These are phyloP conservation scores for Ceyx cyanopectus DNA, from an alignment of 2,113 vertebrate genomes.

Conservation along the genomic window DNA sequence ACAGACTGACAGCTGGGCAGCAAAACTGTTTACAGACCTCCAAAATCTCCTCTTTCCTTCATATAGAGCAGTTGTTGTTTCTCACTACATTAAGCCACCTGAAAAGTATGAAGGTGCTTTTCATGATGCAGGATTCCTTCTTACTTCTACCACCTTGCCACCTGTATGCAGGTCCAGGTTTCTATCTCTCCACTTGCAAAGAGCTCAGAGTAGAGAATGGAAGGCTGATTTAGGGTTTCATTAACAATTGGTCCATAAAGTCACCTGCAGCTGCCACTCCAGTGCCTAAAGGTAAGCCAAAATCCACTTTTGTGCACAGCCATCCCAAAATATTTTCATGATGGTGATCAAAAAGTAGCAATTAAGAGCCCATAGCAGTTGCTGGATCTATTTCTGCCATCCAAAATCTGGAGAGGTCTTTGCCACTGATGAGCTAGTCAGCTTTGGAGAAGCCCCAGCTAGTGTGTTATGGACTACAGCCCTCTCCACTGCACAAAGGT, in stretches of 20 bases:
- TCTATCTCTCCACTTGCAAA: background rate
- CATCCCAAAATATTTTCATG: background rate
- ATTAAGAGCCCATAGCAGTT: background rate
- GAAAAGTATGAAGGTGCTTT: background rate
- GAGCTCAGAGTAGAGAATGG: background rate
- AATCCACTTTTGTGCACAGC: background rate
- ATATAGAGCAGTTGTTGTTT: background rate
- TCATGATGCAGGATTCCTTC: background rate
- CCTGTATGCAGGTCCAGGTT: background rate
- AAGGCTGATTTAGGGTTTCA: background rate
- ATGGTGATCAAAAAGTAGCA: background rate
- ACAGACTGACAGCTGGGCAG: background rate
- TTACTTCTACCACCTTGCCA: background rate
- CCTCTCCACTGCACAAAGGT: background rate
- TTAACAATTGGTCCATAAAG: background rate
- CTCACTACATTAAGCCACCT: background rate
- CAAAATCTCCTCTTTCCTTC: background rate
- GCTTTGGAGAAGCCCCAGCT: background rate
- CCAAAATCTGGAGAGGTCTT: background rate
- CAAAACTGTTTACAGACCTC: background rate
- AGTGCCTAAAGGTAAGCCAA: background rate
- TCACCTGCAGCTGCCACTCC: background rate
- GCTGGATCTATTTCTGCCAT: background rate
- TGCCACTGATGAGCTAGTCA: background rate
- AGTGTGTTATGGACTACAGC: background rate